Percentiles rank a stretch among this genome's conserved stretches.
Evolutionary conservation across 1,140 invertebrate species (phyloP).

Genomic region (Drosophila takahashii): DNA sequence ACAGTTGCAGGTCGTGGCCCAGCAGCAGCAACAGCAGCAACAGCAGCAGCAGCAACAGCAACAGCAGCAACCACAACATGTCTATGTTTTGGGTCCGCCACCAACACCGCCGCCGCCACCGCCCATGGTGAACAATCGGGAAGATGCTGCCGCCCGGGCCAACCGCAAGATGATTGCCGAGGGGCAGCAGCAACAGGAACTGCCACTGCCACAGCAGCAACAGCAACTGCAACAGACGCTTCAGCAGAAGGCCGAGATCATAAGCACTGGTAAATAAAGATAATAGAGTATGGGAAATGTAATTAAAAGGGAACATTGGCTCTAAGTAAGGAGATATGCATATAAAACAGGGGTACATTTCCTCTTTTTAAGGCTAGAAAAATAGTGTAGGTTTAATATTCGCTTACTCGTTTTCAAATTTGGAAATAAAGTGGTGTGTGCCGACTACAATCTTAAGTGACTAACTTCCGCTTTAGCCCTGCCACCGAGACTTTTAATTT

Average conservation of each 20-base stretch:
- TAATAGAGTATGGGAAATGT: neutral
- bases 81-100: conserved; percentile 62
- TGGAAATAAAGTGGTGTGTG: too few species aligned
- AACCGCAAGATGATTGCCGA: conserved; percentile 76
- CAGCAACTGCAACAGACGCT: conserved; percentile 34
- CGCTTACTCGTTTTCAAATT: too few species aligned
- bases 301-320: neutral
- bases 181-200: conserved; percentile 44
- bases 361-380: too few species aligned
- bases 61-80: conserved; percentile 45
- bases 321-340: too few species aligned
- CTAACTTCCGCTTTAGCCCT: conserved; percentile 1
- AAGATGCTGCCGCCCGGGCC: conserved; percentile 77
- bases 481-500: neutral
- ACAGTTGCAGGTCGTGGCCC: conserved; percentile 41
- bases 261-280: conserved; percentile 43
- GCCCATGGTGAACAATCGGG: conserved; percentile 74
- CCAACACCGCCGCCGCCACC: conserved; percentile 61
- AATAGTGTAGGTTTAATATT: too few species aligned
- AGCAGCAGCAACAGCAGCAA: conserved; percentile 49
- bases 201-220: conserved; percentile 30
- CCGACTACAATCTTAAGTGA: neutral
- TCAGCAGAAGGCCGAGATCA: conserved; percentile 17
- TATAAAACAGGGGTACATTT: too few species aligned
- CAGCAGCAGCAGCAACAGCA: conserved; percentile 38